Conservation (phyloP, 1,140 invertebrate genomes). For the Hirudo medicinalis region DNA sequence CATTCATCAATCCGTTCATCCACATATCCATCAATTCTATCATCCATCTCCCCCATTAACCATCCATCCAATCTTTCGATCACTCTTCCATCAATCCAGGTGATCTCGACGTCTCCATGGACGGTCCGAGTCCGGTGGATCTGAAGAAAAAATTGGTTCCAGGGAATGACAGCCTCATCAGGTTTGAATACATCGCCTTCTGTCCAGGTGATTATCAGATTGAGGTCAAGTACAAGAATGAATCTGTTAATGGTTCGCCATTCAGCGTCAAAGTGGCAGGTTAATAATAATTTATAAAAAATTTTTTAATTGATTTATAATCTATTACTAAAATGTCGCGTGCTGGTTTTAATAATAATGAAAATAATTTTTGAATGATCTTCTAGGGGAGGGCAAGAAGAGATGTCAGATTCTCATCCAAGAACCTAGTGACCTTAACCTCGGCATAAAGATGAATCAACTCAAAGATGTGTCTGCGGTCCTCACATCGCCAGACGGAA, state of each 20-base stretch:
- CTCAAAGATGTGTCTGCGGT: background rate
- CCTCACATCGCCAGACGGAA: background rate
- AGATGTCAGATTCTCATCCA: background rate
- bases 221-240: constrained; percentile 78
- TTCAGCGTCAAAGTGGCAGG: constrained; percentile 69
- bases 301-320: constrained; percentile 41
- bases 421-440: background rate
- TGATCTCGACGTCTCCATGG: background rate
- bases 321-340: background rate
- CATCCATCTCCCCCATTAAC: no score
- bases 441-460: background rate
- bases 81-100: background rate
- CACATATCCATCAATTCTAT: no score
- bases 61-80: no score
- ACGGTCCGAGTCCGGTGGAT: background rate
- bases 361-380: background rate
- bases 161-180: background rate
- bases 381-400: background rate
- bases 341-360: background rate
- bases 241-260: constrained; percentile 82
- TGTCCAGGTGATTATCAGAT: constrained; percentile 81
- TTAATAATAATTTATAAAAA: constrained; percentile 51
- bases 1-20: no score
- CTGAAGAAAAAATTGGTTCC: background rate
- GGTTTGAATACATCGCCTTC: constrained; percentile 2